Base-by-base conservation (phyloP, 2,113 vertebrate genomes). In the Ciconia stormi region DNA sequence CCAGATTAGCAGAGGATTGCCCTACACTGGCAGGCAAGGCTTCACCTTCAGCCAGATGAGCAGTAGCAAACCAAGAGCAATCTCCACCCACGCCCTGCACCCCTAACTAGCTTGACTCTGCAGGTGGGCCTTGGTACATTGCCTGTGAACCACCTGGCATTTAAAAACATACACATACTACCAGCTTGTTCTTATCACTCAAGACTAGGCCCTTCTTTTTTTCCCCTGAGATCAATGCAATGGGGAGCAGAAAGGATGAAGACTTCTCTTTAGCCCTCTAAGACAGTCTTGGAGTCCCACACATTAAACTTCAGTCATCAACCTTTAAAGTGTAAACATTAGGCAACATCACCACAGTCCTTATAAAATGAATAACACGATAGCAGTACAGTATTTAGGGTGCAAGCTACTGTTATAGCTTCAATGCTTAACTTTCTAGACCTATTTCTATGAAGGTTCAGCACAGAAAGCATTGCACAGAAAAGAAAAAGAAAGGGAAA, bases 1-100 rank as follows among this genome's bases (percentile, higher is more conserved):
- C 19, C 50, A 61, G 87, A 90, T 97, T 96, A 94, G 62, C 29
- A 76, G 76, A 82, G 77, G 90, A 92, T 95, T 96, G 73, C 30
- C 69, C 92, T 69, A 66, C 23, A 52, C 46, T 12, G 50, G 44
- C 46, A 65, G 69, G 34, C 77, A 84, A 73, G 49, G 36, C 42
- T 80, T 90, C 71, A 90, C 76, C 91, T 95, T 89, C 34, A 56
- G 32, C 63, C 76, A 93, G n/a, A 61, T 18, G 17, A 87, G 55
- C 53, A 66, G 29, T 0, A 66, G 58, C 49, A 94, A 73, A 74
- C 22, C 21, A 56, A 66, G 34, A 77, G 11, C 42, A 32, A 49
- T 30, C 59, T 86, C 62, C 55, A 82, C 22, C 21, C 20, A 10
- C 18, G 5, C 10, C 29, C 34, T 50, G 32, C 21, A 73, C 11